Conservation (phyloP, 2,888 invertebrate genomes). For the Thereva nobilitata region DNA sequence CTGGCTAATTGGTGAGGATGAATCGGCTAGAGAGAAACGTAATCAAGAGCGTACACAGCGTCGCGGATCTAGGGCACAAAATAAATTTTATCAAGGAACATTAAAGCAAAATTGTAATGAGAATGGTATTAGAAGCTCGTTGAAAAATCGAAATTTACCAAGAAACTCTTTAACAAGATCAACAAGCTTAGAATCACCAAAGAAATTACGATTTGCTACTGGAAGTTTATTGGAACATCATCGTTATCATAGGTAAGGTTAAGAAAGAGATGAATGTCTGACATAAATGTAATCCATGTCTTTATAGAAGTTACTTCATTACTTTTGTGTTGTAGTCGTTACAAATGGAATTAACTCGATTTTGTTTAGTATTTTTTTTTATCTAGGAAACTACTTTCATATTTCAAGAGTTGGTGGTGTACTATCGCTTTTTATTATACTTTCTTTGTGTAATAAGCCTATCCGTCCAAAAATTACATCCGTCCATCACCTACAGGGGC, state of each 20-base stretch:
- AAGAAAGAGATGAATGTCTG: neutral
- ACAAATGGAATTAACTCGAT: no score
- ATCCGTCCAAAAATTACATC: no score
- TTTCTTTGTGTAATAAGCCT: no score
- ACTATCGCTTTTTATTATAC: no score
- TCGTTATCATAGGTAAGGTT: slow-evolving; percentile 55
- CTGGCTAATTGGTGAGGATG: slow-evolving; percentile 80
- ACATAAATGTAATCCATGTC: neutral
- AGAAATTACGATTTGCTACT: slow-evolving; percentile 77
- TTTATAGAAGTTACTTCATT: neutral
- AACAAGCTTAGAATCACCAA: slow-evolving; percentile 82
- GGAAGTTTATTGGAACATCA: slow-evolving; percentile 65
- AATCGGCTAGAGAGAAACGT: slow-evolving; percentile 63
- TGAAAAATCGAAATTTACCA: slow-evolving; percentile 70
- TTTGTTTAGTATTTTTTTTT: no score
- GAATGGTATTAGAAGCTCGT: slow-evolving; percentile 65
- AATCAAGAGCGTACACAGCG: slow-evolving; percentile 61
- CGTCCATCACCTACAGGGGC: no score
- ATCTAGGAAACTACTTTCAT: no score
- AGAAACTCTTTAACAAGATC: slow-evolving; percentile 66
- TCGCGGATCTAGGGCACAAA: slow-evolving; percentile 57
- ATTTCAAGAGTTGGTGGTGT: no score
- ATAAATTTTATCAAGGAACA: slow-evolving; percentile 50
- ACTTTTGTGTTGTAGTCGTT: neutral
- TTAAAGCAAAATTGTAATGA: slow-evolving; percentile 42